Conservation (phyloP, 2,113 vertebrate genomes). For the Thunnus thynnus region DNA sequence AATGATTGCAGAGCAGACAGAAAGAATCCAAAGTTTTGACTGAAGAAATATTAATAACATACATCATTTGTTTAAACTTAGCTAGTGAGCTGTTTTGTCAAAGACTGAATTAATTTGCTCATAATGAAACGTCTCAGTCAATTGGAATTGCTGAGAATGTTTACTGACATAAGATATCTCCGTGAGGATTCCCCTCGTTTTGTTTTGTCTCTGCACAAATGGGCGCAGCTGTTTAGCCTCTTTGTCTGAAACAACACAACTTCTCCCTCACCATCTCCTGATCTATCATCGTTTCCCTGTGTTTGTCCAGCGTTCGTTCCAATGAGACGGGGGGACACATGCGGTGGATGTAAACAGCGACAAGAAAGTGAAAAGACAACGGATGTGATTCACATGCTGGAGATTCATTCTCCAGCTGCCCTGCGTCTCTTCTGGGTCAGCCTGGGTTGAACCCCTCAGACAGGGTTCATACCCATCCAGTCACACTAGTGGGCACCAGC, state of each 20-base stretch:
- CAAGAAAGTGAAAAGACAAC: constrained; percentile 59
- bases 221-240: constrained; percentile 62
- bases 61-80: constrained; percentile 33
- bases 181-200: constrained; percentile 29
- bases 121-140: not conserved
- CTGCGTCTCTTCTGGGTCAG: constrained; percentile 53
- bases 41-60: constrained; percentile 14
- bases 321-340: constrained; percentile 64
- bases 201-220: not conserved
- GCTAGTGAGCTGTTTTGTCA: constrained; percentile 18
- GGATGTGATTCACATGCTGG: constrained; percentile 67
- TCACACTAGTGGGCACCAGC: constrained; percentile 12
- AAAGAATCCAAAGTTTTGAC: not conserved
- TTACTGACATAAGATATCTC: not conserved
- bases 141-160: constrained; percentile 23
- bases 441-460: constrained; percentile 54
- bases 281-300: constrained; percentile 40
- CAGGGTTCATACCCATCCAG: constrained; percentile 3
- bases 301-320: constrained; percentile 61
- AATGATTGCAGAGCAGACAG: constrained; percentile 3
- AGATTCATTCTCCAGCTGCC: constrained; percentile 71
- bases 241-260: constrained; percentile 46
- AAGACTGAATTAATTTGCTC: constrained; percentile 26
- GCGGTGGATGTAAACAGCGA: constrained; percentile 76
- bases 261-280: constrained; percentile 33